A percentile compares a stretch with the other conserved stretches of the same genome.
These are phyloP conservation scores for Lasioglossum malachurum DNA, from an alignment of 2,888 invertebrate species.

Conservation along the genomic window DNA sequence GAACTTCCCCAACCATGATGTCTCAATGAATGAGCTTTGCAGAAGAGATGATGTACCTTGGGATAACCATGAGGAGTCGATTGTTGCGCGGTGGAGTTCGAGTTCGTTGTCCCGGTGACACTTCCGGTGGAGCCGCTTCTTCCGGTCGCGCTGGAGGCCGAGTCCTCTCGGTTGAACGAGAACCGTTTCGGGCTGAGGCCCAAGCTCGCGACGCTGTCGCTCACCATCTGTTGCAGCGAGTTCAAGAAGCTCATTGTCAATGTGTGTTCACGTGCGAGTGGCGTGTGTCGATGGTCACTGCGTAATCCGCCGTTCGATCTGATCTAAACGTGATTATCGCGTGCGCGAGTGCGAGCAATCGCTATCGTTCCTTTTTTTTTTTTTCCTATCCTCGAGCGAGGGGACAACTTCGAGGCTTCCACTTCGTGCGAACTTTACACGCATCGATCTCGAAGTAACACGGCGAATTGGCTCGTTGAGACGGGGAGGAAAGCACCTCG, in stretches of 20 bases:
- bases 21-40: neutral
- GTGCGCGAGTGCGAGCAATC: constrained; percentile 16
- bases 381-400: neutral
- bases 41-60: constrained; percentile 73
- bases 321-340: constrained; percentile 16
- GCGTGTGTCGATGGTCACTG: neutral
- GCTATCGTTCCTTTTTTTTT: constrained; percentile 43
- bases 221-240: constrained; percentile 94
- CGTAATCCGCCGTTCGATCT: neutral
- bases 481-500: constrained; percentile 53
- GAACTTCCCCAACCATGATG: too few species aligned
- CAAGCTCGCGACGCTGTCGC: constrained; percentile 93
- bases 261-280: neutral
- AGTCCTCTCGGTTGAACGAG: constrained; percentile 89
- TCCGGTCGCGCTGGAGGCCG: constrained; percentile 81
- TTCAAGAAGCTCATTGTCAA: constrained; percentile 93
- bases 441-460: constrained; percentile 60
- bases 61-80: constrained; percentile 80
- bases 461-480: constrained; percentile 49
- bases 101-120: constrained; percentile 83
- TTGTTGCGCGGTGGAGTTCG: constrained; percentile 74
- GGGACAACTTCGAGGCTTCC: constrained; percentile 27
- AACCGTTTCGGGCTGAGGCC: constrained; percentile 91
- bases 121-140: constrained; percentile 81
- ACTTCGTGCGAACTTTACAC: constrained; percentile 47